These are phyloP conservation scores for Busseola fusca DNA, from an alignment of 2,888 invertebrate species.

Conservation along the genomic window DNA sequence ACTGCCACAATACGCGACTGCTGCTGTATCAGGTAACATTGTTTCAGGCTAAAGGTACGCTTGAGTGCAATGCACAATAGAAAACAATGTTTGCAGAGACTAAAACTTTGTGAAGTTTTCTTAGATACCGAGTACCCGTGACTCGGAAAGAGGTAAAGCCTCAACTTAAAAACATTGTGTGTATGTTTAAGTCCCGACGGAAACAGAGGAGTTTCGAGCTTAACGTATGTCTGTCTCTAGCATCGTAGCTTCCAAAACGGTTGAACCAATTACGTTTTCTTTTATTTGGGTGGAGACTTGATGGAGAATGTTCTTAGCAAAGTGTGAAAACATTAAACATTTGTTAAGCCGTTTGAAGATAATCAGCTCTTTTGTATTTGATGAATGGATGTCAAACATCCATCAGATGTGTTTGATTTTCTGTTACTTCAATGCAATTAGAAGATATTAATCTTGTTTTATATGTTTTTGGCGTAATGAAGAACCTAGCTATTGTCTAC, in stretches of 20 bases:
- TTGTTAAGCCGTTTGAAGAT: not conserved
- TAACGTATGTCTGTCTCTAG: not conserved
- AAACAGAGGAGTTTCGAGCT: not conserved
- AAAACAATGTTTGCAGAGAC: not conserved
- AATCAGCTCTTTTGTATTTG: not conserved
- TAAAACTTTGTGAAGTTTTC: not conserved
- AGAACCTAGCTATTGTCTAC: not conserved
- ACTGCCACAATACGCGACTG: constrained; percentile 61
- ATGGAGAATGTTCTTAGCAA: not conserved
- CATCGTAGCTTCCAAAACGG: not conserved
- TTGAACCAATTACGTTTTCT: not conserved
- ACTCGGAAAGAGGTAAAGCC: not conserved
- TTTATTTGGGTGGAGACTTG: not conserved
- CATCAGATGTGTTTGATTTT: not conserved
- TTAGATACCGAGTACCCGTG: not conserved
- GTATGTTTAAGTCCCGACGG: not conserved
- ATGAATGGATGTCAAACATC: not conserved
- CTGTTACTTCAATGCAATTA: not conserved
- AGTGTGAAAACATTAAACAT: too few species aligned
- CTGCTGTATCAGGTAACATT: constrained; percentile 68
- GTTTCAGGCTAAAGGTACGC: not conserved
- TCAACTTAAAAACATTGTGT: not conserved
- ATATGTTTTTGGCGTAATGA: not conserved
- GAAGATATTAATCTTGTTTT: not conserved
- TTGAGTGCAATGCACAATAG: not conserved